These are phyloP conservation scores for Darevskia mixta DNA, from an alignment of 2,797 vertebrate species.

Conservation along the genomic window DNA sequence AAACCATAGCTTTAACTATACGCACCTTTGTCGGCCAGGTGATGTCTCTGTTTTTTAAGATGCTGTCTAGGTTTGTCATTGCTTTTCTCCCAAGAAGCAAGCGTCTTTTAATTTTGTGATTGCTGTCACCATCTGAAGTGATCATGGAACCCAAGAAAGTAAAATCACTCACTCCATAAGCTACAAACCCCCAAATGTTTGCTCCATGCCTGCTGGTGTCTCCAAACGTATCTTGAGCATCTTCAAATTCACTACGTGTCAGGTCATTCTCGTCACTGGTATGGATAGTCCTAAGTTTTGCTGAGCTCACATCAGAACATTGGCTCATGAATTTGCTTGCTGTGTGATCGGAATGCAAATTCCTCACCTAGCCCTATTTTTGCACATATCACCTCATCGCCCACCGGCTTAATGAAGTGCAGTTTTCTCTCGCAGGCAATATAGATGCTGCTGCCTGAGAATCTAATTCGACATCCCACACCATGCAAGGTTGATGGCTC, in stretches of 20 bases:
- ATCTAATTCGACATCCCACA: not conserved
- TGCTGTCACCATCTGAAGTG: too few species aligned
- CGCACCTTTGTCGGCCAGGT: too few species aligned
- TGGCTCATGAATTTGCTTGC: not conserved
- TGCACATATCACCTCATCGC: not conserved
- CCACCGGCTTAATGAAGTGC: slow-evolving; percentile 11
- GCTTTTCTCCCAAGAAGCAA: too few species aligned
- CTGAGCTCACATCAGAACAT: not conserved
- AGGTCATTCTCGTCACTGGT: not conserved
- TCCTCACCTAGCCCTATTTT: not conserved
- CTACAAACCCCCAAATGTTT: too few species aligned
- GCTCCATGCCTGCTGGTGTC: too few species aligned
- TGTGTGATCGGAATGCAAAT: not conserved
- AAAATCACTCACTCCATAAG: too few species aligned
- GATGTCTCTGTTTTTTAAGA: too few species aligned
- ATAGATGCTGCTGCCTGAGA: slow-evolving; percentile 3
- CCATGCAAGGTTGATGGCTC: not conserved
- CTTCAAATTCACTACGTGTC: not conserved
- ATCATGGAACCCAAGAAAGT: too few species aligned
- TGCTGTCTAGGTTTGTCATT: too few species aligned
- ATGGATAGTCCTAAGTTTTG: not conserved
- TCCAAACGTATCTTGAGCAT: not conserved
- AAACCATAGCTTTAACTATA: too few species aligned
- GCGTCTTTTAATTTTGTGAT: too few species aligned
- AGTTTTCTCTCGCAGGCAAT: slow-evolving; percentile 26